Percentiles rank a stretch among this genome's conserved stretches.
These are phyloP conservation scores for Hermetia illucens DNA, from an alignment of 1,140 invertebrate genomes.

Conservation along the genomic window DNA sequence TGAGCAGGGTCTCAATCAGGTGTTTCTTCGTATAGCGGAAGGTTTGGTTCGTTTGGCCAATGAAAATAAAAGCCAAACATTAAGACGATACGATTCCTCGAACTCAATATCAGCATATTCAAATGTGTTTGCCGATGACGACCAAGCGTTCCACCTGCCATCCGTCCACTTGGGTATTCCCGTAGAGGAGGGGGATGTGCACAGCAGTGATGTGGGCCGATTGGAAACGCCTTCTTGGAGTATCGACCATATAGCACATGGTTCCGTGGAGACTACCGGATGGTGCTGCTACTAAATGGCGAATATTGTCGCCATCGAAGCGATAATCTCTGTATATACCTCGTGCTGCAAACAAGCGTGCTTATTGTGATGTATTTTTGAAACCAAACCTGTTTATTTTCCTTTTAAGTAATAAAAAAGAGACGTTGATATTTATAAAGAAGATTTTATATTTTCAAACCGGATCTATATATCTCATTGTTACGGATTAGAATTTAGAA, in stretches of 20 bases:
- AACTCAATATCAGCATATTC: constrained; percentile 27
- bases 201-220: constrained; percentile 36
- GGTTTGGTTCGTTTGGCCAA: constrained; percentile 36
- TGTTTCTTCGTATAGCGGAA: constrained; percentile 47
- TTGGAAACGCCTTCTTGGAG: constrained; percentile 39
- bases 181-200: constrained; percentile 30
- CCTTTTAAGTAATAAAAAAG: too few species aligned
- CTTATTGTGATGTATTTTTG: too few species aligned
- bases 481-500: too few species aligned
- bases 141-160: constrained; percentile 17
- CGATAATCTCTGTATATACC: too few species aligned
- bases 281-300: constrained; percentile 42
- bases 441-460: too few species aligned
- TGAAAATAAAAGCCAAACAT: constrained; percentile 31
- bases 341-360: too few species aligned
- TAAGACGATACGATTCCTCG: constrained; percentile 36
- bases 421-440: too few species aligned
- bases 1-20: constrained; percentile 52
- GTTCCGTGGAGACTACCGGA: constrained; percentile 35
- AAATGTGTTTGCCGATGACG: constrained; percentile 14
- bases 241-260: constrained; percentile 42
- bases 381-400: too few species aligned
- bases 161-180: constrained; percentile 25
- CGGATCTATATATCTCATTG: too few species aligned
- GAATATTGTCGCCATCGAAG: too few species aligned